Base-by-base conservation (phyloP, 2,888 invertebrate genomes). In the Plutella xylostella region DNA sequence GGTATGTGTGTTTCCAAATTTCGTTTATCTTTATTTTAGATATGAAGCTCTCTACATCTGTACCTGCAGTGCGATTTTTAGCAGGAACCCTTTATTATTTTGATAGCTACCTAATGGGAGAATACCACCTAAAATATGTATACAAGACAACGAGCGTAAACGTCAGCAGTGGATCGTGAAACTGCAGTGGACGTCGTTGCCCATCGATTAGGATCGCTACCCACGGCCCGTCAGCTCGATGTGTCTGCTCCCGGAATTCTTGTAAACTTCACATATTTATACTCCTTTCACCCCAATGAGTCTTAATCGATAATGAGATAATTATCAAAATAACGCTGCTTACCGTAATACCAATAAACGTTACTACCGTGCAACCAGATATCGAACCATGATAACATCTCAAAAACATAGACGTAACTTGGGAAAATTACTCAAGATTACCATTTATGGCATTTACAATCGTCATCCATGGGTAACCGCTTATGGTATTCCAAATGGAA, bases 141-240 rank as follows among this genome's bases (percentile, higher is more conserved):
- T 21, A 43, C 21, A 22, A 41, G 4, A 41, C 17, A 41, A 20
- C 42, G 42, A 14, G 31, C 30, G 42, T 14, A 45, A 25, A n/a
- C 44, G 43, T 71, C 68, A 61, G 44, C 66, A 64, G 49, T 60
- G 72, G 56, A 49, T 63, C 76, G 76, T 76, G 63, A 68, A 78
- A 75, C 54, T 49, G 54, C 58, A 64, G 56, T 54, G 47, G 57
- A 72, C 76, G 67, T 40, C 25, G 30, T 56, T 58, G 56, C 60
- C 57, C 63, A 65, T 65, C 69, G 82, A 82, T 80, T 75, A 74
- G 51, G 57, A 76, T 75, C 75, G 63, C 63, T 75, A 68, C 72
- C 70, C 68, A 72, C 72, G 68, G 69, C 54, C 65, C 73, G 77
- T 77, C 80, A 72, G 69, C 55, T 58, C 65, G 57, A 72, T 72